phyloP scores from a whole-genome alignment of 2,797 vertebrate genomes.

The Chloroceryle inda region DNA sequence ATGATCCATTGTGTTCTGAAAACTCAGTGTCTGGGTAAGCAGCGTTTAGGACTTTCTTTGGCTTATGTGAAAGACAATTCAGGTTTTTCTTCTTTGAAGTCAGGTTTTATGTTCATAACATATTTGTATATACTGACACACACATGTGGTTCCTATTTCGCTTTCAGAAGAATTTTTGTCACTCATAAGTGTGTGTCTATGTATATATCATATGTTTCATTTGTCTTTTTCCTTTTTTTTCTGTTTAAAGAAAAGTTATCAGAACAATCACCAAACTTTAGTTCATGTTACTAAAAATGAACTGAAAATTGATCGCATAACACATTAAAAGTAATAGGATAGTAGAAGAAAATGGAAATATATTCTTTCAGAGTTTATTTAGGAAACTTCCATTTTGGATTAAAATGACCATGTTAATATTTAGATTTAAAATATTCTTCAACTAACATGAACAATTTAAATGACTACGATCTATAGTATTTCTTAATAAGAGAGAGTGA shows the following conservation, averaged over 20 bases:
- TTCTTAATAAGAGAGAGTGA: constrained; percentile 27
- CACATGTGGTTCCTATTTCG: constrained; percentile 64
- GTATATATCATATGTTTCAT: constrained; percentile 80
- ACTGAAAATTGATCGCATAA: constrained; percentile 73
- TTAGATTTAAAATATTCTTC: constrained; percentile 57
- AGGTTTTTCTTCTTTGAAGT: constrained; percentile 58
- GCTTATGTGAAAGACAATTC: constrained; percentile 45
- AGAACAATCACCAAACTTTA: constrained; percentile 89
- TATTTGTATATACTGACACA: constrained; percentile 73
- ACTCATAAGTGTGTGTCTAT: constrained; percentile 83
- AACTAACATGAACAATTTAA: constrained; percentile 73
- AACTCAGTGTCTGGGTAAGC: constrained; percentile 93
- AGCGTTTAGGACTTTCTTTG: constrained; percentile 63
- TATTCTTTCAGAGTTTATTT: constrained; percentile 42
- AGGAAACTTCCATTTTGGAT: constrained; percentile 70
- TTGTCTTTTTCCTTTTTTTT: constrained; percentile 80
- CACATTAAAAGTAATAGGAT: constrained; percentile 69
- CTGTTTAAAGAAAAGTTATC: constrained; percentile 89
- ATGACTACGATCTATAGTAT: constrained; percentile 44
- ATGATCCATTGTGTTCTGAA: constrained; percentile 84
- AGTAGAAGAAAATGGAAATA: constrained; percentile 61
- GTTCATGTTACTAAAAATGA: constrained; percentile 86
- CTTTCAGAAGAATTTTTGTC: constrained; percentile 77
- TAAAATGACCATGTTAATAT: constrained; percentile 55
- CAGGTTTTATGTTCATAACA: constrained; percentile 68